A percentile compares a stretch with the other conserved stretches of the same genome.
Conservation (phyloP, 2,888 invertebrate species). For the Melikaiella ostensackeni region DNA sequence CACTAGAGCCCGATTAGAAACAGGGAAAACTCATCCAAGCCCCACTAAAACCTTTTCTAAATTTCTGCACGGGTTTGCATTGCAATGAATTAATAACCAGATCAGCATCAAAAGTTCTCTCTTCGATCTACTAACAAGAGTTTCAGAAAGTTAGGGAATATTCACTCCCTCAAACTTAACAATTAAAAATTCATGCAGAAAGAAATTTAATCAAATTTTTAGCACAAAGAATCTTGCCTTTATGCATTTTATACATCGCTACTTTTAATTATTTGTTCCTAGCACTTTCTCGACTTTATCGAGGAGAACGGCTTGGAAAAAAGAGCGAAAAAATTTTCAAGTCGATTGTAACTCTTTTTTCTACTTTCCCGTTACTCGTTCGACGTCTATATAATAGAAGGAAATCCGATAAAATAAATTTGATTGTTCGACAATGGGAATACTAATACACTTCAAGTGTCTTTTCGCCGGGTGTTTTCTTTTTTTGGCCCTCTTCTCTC, state of each 20-base stretch:
- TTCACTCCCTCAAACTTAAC: too few relatives aligned
- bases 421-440: slow-evolving; percentile 34
- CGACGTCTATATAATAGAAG: slow-evolving; percentile 28
- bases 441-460: slow-evolving; percentile 32
- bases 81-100: background rate
- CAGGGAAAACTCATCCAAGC: too few relatives aligned
- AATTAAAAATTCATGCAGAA: background rate
- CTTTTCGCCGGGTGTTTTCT: slow-evolving; percentile 13
- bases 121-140: background rate
- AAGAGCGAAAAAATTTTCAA: background rate
- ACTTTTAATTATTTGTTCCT: background rate
- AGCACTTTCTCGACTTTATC: background rate
- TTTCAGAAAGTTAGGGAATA: background rate
- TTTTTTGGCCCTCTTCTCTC: slow-evolving; percentile 1
- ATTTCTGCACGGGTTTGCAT: too few relatives aligned
- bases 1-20: too few relatives aligned
- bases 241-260: background rate
- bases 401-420: slow-evolving; percentile 38
- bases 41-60: too few relatives aligned
- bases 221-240: background rate
- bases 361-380: slow-evolving; percentile 24
- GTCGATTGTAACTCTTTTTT: slow-evolving; percentile 27
- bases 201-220: background rate
- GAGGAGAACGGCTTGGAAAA: background rate
- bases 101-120: background rate